A percentile compares a stretch with the other conserved stretches of the same genome.
Evolutionary conservation across 2,113 vertebrate species (phyloP).

Genomic region (Sapajus apella): DNA sequence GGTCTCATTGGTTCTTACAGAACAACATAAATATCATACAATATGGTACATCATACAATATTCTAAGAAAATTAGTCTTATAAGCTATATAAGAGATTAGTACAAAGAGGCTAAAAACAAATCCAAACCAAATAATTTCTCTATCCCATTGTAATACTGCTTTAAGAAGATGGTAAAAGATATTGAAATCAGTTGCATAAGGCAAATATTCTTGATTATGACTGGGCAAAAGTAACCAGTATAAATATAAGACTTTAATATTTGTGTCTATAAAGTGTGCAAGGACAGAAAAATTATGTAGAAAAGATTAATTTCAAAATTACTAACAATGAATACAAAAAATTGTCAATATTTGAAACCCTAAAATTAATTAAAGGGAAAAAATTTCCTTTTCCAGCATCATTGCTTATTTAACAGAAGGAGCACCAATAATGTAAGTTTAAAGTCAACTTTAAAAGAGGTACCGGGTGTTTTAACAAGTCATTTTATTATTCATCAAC

Average conservation of each 20-base stretch:
- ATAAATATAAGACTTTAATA: not conserved
- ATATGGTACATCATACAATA: not conserved
- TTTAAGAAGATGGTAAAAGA: not conserved
- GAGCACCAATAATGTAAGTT: not conserved
- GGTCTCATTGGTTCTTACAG: not conserved
- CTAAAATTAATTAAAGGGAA: conserved; percentile 23
- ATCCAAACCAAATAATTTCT: not conserved
- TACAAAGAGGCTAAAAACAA: not conserved
- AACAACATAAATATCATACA: not conserved
- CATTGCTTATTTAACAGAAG: conserved; percentile 50
- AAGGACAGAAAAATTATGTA: not conserved
- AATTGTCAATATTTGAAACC: not conserved
- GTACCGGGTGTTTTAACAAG: not conserved
- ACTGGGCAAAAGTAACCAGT: not conserved
- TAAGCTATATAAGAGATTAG: not conserved
- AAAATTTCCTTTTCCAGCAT: not conserved
- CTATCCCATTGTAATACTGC: not conserved
- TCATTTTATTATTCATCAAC: conserved; percentile 39
- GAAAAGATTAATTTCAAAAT: conserved; percentile 34
- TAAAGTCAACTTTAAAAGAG: not conserved
- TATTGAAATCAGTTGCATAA: not conserved
- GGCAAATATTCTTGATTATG: not conserved
- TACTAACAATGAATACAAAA: not conserved
- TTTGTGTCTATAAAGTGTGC: not conserved
- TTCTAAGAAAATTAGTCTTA: not conserved